A percentile compares a stretch with the other conserved stretches of the same genome.
phyloP scores from a whole-genome alignment of 2,888 invertebrate genomes.

The Anaspis maculata region DNA sequence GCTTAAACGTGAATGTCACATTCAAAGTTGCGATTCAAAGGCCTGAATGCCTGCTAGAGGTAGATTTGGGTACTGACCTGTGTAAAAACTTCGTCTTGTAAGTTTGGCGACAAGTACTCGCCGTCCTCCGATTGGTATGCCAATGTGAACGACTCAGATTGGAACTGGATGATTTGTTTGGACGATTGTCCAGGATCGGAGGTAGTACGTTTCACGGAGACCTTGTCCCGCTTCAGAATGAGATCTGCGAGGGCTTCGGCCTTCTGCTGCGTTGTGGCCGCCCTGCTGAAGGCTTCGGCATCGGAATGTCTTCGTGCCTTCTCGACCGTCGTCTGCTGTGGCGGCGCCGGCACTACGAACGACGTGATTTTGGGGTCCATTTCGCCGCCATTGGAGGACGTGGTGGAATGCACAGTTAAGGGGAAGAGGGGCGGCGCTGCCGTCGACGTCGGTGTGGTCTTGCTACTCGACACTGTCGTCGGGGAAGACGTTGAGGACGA shows the following conservation, averaged over 20 bases:
- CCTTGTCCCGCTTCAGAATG: slow-evolving; percentile 61
- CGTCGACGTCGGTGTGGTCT: slow-evolving; percentile 24
- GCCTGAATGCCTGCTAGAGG: no score
- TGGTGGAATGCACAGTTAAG: slow-evolving; percentile 42
- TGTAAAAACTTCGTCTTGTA: slow-evolving; percentile 71
- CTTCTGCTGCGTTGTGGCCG: slow-evolving; percentile 47
- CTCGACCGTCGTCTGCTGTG: slow-evolving; percentile 36
- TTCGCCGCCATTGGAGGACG: slow-evolving; percentile 34
- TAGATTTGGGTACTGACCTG: no score
- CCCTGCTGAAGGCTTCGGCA: slow-evolving; percentile 44
- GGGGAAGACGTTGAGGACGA: slow-evolving; percentile 22
- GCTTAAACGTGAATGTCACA: no score
- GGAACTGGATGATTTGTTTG: slow-evolving; percentile 50
- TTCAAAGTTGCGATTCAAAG: no score
- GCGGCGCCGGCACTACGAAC: slow-evolving; percentile 52
- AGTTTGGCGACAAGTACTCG: slow-evolving; percentile 54
- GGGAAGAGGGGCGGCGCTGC: slow-evolving; percentile 41
- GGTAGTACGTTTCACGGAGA: slow-evolving; percentile 64
- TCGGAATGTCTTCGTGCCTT: slow-evolving; percentile 51
- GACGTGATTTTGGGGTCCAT: slow-evolving; percentile 41
- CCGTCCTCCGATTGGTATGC: slow-evolving; percentile 55
- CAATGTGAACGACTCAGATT: slow-evolving; percentile 53
- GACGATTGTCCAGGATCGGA: slow-evolving; percentile 59
- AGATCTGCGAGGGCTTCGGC: slow-evolving; percentile 74
- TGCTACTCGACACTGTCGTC: slow-evolving; percentile 4